Evolutionary conservation across 2,888 invertebrate genomes (phyloP).

Genomic region (Rhogogaster chlorosoma): DNA sequence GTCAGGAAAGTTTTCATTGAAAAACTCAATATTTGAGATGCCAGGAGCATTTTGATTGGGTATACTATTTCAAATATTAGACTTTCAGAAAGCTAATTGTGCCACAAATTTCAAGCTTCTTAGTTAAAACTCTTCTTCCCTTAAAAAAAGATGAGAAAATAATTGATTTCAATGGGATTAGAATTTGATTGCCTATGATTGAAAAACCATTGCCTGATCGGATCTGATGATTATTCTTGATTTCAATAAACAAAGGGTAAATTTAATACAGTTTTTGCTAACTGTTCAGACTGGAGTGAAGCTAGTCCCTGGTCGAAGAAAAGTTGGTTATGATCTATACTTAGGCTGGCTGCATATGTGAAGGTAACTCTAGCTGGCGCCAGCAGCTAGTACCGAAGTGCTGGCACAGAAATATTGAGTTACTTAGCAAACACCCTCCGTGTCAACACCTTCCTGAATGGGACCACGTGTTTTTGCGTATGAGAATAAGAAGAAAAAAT

Average conservation of each 20-base stretch:
- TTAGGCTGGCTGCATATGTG: conserved; percentile 68
- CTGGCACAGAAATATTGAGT: conserved; percentile 73
- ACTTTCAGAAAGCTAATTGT: neutral
- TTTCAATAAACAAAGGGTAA: neutral
- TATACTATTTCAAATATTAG: neutral
- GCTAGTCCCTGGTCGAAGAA: conserved; percentile 47
- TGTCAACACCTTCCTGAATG: conserved; percentile 76
- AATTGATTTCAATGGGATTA: neutral
- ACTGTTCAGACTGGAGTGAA: neutral
- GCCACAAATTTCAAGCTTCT: neutral
- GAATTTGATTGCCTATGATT: too few relatives aligned
- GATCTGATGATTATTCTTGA: neutral
- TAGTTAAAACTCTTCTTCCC: neutral
- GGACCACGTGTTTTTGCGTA: conserved; percentile 67
- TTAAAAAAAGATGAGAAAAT: too few relatives aligned
- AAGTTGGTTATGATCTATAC: conserved; percentile 63
- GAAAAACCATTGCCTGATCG: neutral
- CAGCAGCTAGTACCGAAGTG: conserved; percentile 64
- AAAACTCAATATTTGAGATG: neutral
- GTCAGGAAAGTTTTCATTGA: neutral
- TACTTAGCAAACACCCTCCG: conserved; percentile 74
- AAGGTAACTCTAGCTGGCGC: conserved; percentile 72
- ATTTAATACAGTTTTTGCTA: neutral
- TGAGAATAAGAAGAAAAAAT: neutral
- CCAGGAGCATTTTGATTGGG: neutral